These are phyloP conservation scores for Acanthis flammea DNA, from an alignment of 2,797 vertebrate species.

Conservation along the genomic window DNA sequence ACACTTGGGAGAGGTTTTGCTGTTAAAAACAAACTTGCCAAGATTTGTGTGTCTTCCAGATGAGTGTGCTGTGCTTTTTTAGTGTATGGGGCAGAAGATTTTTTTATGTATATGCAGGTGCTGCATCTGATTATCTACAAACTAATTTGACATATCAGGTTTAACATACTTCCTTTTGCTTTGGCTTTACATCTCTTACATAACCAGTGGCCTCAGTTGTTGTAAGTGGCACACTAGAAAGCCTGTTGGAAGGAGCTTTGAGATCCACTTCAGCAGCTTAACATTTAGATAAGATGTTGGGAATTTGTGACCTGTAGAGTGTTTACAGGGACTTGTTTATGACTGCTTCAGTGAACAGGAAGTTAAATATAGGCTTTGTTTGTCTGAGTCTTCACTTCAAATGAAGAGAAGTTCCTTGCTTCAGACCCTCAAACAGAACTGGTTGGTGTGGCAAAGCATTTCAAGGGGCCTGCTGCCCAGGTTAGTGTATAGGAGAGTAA, in stretches of 20 bases:
- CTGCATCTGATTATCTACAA: not conserved
- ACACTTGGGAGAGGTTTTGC: not conserved
- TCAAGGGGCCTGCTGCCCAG: not conserved
- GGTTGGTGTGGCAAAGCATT: not conserved
- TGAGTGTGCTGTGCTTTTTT: not conserved
- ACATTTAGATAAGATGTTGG: conserved; percentile 7
- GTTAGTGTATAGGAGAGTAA: not conserved
- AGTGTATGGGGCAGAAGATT: not conserved
- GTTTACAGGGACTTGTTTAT: conserved; percentile 1
- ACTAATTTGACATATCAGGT: not conserved
- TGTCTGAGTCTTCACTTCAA: not conserved
- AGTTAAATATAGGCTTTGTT: conserved; percentile 2
- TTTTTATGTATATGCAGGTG: not conserved
- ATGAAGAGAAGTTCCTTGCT: not conserved
- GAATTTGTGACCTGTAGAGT: not conserved
- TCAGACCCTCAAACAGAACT: not conserved
- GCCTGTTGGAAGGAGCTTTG: conserved; percentile 23
- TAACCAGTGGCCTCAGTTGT: not conserved
- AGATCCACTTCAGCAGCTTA: conserved; percentile 42
- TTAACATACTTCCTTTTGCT: not conserved
- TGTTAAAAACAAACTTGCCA: not conserved
- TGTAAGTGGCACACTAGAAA: not conserved
- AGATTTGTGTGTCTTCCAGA: not conserved
- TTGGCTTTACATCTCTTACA: not conserved
- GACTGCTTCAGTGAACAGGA: not conserved